Conservation (phyloP, 1,140 invertebrate genomes). For the Diabrotica undecimpunctata region DNA sequence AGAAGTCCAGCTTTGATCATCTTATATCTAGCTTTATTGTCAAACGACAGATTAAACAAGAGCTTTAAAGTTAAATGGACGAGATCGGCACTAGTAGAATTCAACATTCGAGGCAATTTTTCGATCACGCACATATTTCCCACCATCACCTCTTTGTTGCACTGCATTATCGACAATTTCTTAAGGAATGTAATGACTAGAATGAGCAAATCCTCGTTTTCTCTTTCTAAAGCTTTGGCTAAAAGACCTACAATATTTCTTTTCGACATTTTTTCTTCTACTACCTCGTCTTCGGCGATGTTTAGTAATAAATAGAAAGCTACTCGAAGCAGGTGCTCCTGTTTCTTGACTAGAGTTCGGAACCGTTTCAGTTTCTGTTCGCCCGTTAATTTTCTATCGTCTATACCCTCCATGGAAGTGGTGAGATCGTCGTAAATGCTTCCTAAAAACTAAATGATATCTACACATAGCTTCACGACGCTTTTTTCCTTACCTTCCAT, state of each 20-base stretch:
- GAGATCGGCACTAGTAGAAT: slow-evolving; percentile 74
- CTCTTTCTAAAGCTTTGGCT: slow-evolving; percentile 81
- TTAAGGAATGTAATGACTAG: slow-evolving; percentile 92
- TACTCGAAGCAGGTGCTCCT: slow-evolving; percentile 86
- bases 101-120: slow-evolving; percentile 69
- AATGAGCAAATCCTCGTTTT: slow-evolving; percentile 81
- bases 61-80: slow-evolving; percentile 84
- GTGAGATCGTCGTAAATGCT: slow-evolving; percentile 65
- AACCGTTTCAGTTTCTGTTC: slow-evolving; percentile 42
- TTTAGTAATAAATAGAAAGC: slow-evolving; percentile 91
- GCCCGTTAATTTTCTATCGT: slow-evolving; percentile 74
- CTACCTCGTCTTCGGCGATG: slow-evolving; percentile 89
- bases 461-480: no score
- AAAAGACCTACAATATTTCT: slow-evolving; percentile 88
- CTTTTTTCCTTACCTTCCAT: slow-evolving; percentile 38
- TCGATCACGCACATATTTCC: slow-evolving; percentile 68
- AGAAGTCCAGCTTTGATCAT: slow-evolving; percentile 89
- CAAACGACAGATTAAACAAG: slow-evolving; percentile 97
- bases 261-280: slow-evolving; percentile 96
- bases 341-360: slow-evolving; percentile 63
- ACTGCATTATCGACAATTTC: slow-evolving; percentile 89
- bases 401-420: slow-evolving; percentile 62
- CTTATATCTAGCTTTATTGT: slow-evolving; percentile 76
- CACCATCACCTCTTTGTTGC: slow-evolving; percentile 90
- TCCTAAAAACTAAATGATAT: slow-evolving; percentile 38